Conservation (phyloP, 2,113 vertebrate genomes). For the Carassius carassius region DNA sequence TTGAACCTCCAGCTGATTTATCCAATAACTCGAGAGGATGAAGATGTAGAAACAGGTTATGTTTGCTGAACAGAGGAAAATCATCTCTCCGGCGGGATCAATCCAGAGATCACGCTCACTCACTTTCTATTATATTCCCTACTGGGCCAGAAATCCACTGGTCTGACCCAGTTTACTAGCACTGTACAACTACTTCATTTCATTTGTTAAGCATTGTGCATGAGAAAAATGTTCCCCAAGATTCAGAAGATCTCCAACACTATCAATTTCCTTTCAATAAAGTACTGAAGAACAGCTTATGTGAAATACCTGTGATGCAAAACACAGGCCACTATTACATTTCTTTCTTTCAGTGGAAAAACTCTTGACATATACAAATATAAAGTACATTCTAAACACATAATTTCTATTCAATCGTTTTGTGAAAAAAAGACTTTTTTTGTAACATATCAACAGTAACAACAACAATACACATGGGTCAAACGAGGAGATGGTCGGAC, state of each 20-base stretch:
- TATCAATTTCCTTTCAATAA: not conserved
- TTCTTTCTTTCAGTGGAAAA: too few relatives aligned
- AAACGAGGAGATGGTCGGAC: not conserved
- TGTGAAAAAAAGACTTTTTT: too few relatives aligned
- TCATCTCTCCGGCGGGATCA: too few relatives aligned
- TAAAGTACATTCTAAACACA: not conserved
- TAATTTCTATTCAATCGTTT: not conserved
- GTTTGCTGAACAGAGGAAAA: too few relatives aligned
- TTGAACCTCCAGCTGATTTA: too few relatives aligned
- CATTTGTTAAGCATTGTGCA: not conserved
- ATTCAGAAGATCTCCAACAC: not conserved
- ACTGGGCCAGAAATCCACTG: not conserved
- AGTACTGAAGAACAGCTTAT: not conserved
- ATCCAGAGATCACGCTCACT: too few relatives aligned
- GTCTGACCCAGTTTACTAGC: not conserved
- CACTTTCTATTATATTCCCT: not conserved
- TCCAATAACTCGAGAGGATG: too few relatives aligned
- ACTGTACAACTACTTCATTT: not conserved
- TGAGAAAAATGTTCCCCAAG: not conserved
- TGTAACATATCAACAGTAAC: too few relatives aligned
- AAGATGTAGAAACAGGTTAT: too few relatives aligned
- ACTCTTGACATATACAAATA: not conserved
- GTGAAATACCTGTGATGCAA: not conserved
- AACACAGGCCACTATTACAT: not conserved
- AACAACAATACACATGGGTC: too few relatives aligned